Evolutionary conservation across 2,888 invertebrate genomes (phyloP).

Genomic region (Cataglyphis livida): DNA sequence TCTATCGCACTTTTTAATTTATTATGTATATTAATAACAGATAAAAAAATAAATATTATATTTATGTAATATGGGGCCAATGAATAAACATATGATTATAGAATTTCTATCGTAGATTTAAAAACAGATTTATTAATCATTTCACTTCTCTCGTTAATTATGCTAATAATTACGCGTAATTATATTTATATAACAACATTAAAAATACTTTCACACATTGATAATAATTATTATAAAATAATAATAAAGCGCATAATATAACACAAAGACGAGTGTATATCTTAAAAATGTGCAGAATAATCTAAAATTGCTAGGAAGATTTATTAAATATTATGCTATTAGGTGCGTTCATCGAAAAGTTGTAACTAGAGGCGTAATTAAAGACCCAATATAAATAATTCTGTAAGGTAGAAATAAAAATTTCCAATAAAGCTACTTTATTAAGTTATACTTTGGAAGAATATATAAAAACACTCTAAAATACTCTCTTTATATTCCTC

Average conservation of each 20-base stretch:
- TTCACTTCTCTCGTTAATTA: slow-evolving; percentile 56
- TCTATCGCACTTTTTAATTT: background rate
- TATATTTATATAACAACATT: slow-evolving; percentile 63
- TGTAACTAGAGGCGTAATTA: background rate
- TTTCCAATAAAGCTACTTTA: background rate
- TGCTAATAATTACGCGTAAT: slow-evolving; percentile 59
- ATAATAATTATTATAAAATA: slow-evolving; percentile 21
- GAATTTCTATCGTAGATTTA: slow-evolving; percentile 68
- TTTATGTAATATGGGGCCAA: slow-evolving; percentile 59
- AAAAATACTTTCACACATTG: slow-evolving; percentile 64
- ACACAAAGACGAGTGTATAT: background rate
- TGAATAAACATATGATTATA: slow-evolving; percentile 47
- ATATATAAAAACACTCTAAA: background rate
- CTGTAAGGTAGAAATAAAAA: background rate
- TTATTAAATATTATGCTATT: background rate
- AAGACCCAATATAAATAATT: background rate
- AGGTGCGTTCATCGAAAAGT: slow-evolving; percentile 23
- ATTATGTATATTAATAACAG: background rate
- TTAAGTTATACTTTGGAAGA: background rate
- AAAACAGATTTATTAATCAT: slow-evolving; percentile 69
- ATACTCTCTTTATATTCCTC: background rate
- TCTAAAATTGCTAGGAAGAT: slow-evolving; percentile 24
- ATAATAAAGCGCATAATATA: slow-evolving; percentile 5
- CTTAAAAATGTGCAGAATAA: slow-evolving; percentile 20
- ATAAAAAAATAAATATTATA: slow-evolving; percentile 28